A percentile compares a stretch with the other conserved stretches of the same genome.
Evolutionary conservation across 2,888 invertebrate species (phyloP).

Genomic region (Mythimna vitellina): DNA sequence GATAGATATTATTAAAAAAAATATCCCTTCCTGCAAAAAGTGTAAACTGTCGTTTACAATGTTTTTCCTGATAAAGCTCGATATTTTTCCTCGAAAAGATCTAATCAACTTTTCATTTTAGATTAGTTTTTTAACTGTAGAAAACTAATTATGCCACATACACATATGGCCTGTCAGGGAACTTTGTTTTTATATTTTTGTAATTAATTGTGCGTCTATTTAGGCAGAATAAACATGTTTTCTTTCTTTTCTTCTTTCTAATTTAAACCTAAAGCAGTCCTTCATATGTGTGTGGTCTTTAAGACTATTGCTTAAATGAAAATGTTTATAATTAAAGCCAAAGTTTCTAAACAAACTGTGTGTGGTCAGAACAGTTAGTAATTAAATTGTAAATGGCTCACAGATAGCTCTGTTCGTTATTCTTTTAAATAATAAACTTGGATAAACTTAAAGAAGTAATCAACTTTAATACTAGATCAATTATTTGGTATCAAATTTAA

Average conservation of each 20-base stretch:
- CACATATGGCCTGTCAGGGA: too few species aligned
- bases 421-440: not conserved
- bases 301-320: conserved; percentile 3
- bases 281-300: conserved; percentile 23
- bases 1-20: too few species aligned
- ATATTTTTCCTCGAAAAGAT: too few species aligned
- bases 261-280: not conserved
- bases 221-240: too few species aligned
- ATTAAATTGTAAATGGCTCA: conserved; percentile 35
- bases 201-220: too few species aligned
- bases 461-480: not conserved
- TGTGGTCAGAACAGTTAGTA: conserved; percentile 8
- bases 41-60: too few species aligned
- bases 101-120: too few species aligned
- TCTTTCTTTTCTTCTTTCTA: too few species aligned
- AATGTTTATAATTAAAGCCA: conserved; percentile 34
- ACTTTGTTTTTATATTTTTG: too few species aligned
- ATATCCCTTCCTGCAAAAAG: too few species aligned
- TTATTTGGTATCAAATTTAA: not conserved
- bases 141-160: too few species aligned
- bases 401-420: conserved; percentile 11
- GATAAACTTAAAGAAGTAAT: not conserved
- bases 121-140: not conserved
- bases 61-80: too few species aligned
- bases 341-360: conserved; percentile 22